Conservation (phyloP, 2,113 vertebrate species). For the Lophotis ruficrista region DNA sequence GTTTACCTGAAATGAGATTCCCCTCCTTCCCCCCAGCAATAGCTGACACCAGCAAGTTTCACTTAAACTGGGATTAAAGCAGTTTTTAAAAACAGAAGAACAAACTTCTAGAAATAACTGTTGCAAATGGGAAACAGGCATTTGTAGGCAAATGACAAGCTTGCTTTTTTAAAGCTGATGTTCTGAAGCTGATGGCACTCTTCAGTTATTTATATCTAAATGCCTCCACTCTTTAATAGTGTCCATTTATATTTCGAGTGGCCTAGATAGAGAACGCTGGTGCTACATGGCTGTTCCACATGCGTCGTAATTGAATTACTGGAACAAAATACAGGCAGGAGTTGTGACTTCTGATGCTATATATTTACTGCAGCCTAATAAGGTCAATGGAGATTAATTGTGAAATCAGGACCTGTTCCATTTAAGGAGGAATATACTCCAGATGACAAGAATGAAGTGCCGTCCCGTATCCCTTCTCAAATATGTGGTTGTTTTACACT, state of each 20-base stretch:
- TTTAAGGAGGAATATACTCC: background rate
- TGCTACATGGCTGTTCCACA: background rate
- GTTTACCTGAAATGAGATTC: slow-evolving; percentile 49
- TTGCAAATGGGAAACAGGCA: background rate
- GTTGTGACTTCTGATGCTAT: background rate
- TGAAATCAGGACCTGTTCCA: background rate
- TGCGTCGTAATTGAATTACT: background rate
- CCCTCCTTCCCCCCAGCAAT: background rate
- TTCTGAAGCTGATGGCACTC: slow-evolving; percentile 14
- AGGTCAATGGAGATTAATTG: background rate
- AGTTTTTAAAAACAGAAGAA: background rate
- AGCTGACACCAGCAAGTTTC: slow-evolving; percentile 60
- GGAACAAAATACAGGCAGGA: background rate
- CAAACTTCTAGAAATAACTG: background rate
- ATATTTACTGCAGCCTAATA: background rate
- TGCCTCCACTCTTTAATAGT: slow-evolving; percentile 7
- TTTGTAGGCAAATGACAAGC: background rate
- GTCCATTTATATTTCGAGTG: slow-evolving; percentile 43
- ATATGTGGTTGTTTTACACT: rapidly evolving
- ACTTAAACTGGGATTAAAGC: slow-evolving; percentile 10
- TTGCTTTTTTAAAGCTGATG: slow-evolving; percentile 14
- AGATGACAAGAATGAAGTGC: background rate
- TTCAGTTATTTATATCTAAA: slow-evolving; percentile 30
- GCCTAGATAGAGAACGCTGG: background rate
- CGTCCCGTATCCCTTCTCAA: rapidly evolving